These are phyloP conservation scores for Eilema depressum DNA, from an alignment of 2,888 invertebrate species.

Conservation along the genomic window DNA sequence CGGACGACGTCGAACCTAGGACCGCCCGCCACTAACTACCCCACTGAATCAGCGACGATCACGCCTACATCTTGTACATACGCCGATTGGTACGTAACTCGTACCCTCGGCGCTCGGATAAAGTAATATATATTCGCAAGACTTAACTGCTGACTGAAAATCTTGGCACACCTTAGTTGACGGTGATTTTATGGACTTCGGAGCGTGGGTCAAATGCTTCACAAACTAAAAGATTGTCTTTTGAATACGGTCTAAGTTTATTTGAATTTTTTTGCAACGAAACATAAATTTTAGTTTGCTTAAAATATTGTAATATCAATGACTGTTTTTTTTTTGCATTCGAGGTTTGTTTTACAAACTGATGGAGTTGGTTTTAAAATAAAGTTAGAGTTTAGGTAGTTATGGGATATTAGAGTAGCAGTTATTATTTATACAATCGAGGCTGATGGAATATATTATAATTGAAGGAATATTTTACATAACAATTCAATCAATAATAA, in stretches of 20 bases:
- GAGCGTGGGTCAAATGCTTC: slow-evolving; percentile 43
- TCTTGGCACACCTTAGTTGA: slow-evolving; percentile 57
- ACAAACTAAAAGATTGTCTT: slow-evolving; percentile 18
- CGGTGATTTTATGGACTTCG: slow-evolving; percentile 49
- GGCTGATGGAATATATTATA: background rate
- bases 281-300: background rate
- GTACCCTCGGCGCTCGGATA: slow-evolving; percentile 75
- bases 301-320: background rate
- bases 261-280: background rate
- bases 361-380: background rate
- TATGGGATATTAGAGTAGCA: background rate
- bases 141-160: slow-evolving; percentile 76
- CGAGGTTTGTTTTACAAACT: background rate
- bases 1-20: slow-evolving; percentile 81
- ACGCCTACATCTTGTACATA: slow-evolving; percentile 86
- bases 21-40: slow-evolving; percentile 85
- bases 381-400: too few species aligned
- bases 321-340: background rate
- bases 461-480: too few species aligned
- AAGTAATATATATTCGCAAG: slow-evolving; percentile 77
- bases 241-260: background rate
- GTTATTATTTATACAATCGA: background rate
- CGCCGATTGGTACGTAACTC: slow-evolving; percentile 82
- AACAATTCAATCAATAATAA: too few species aligned
- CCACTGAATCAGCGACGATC: slow-evolving; percentile 86